Base-by-base conservation (phyloP, 1,140 invertebrate species). In the Parapsyche elsis region DNA sequence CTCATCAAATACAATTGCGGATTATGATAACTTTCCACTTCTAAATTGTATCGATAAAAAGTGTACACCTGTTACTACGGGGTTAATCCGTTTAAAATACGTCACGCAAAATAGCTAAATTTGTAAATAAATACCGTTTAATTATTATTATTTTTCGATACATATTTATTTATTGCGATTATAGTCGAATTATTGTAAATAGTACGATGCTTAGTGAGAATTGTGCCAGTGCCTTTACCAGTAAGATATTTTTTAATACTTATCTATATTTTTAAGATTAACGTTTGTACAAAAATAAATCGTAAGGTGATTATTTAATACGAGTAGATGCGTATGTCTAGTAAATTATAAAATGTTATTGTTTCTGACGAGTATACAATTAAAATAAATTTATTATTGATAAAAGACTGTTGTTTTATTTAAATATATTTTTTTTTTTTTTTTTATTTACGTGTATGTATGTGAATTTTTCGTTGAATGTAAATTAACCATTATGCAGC, bases 401-500 rank as follows among this genome's bases (percentile, higher is more conserved):
- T 71, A 44, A 44, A 73, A 45, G 2, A 53, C 23, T 67, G 14
- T 24, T 67, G 1, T 30, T 21, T 67, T 24, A 67, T 24, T 24
- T 19, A 30, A 5, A 24, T 16, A 7, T 67, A 16, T 7, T 7
- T 53, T 1, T 12, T 53, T 53, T 4, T 38, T 38, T 38, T 38
- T 38, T 38, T 38, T 4, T 38, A 38, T 38, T 1, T 7, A 38
- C 7, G 30, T 7, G 1, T 38, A 4, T 38, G 7, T 38, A 38
- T 38, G 30, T 38, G 30, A 61, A 61, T 61, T 21, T 61, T 21
- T 19, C 16, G 16, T 21, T 19, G 45, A 46, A 74, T 61, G 46
- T 26, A 76, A 79, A 80, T 80, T 80, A n/a, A 57, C 67, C 78
- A 80, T 80, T 73, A 80, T 73, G 61, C 24, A 26, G 16, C 16